Evolutionary conservation across 2,888 invertebrate species (phyloP).

Genomic region (Andrena camellia): DNA sequence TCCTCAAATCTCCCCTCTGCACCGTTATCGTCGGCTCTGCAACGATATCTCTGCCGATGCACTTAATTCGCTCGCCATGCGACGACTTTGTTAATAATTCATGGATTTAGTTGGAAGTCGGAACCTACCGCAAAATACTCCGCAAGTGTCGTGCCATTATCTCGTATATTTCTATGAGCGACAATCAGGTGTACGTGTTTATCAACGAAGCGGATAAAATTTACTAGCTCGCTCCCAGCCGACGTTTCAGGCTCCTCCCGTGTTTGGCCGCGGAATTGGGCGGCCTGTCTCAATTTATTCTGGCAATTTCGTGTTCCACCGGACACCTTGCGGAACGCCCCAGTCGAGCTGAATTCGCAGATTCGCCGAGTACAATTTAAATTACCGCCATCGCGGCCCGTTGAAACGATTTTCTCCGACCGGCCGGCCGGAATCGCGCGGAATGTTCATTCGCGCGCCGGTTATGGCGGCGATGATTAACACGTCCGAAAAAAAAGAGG

Average conservation of each 20-base stretch:
- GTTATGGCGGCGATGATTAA: slow-evolving; percentile 40
- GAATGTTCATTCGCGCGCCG: slow-evolving; percentile 4
- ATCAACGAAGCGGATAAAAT: slow-evolving; percentile 3
- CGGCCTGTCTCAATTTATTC: slow-evolving; percentile 41
- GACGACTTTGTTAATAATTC: too few species aligned
- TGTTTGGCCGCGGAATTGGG: slow-evolving; percentile 19
- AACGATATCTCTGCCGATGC: background rate
- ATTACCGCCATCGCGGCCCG: slow-evolving; percentile 14
- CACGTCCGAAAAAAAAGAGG: slow-evolving; percentile 19
- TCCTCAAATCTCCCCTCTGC: background rate
- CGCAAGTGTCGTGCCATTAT: too few species aligned
- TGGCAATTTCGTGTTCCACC: slow-evolving; percentile 44
- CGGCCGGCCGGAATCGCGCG: background rate
- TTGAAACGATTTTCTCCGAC: slow-evolving; percentile 17
- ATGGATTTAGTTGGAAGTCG: too few species aligned
- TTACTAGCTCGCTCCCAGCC: background rate
- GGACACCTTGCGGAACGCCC: slow-evolving; percentile 35
- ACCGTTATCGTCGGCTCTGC: background rate
- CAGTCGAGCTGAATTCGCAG: slow-evolving; percentile 35
- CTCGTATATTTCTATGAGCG: background rate
- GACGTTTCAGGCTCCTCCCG: background rate
- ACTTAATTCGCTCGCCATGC: too few species aligned
- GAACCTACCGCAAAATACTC: too few species aligned
- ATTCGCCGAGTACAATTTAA: slow-evolving; percentile 37
- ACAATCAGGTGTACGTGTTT: background rate